Percentiles rank a stretch among this genome's conserved stretches.
Conservation (phyloP, 2,888 invertebrate species). For the Penaeus monodon region DNA sequence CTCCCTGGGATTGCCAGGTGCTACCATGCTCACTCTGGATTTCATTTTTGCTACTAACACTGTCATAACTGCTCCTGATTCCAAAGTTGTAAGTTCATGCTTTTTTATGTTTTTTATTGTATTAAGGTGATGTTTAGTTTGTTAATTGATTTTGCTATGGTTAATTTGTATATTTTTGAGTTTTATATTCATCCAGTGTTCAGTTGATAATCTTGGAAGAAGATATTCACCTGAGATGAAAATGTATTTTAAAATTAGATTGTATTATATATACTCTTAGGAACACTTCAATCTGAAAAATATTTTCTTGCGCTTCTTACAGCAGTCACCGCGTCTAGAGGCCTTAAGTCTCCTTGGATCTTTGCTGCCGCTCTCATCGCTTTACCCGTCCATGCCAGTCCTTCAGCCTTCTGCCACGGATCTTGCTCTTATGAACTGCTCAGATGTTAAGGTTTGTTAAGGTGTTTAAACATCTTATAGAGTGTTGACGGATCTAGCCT, state of each 20-base stretch:
- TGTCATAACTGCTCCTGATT: slow-evolving; percentile 85
- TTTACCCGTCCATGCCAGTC: slow-evolving; percentile 72
- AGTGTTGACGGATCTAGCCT: too few relatives aligned
- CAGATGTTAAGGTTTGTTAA: slow-evolving; percentile 78
- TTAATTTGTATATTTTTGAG: neutral
- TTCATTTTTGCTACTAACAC: slow-evolving; percentile 91
- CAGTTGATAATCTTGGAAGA: too few relatives aligned
- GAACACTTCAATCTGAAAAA: neutral
- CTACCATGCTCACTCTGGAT: slow-evolving; percentile 87
- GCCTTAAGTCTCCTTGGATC: slow-evolving; percentile 91
- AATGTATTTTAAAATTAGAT: too few relatives aligned
- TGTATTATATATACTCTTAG: neutral
- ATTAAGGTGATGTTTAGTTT: neutral
- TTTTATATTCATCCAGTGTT: neutral
- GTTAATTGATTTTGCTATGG: neutral
- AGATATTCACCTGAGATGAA: too few relatives aligned
- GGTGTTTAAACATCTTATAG: too few relatives aligned
- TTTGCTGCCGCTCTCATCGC: slow-evolving; percentile 79
- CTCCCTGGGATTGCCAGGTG: slow-evolving; percentile 88
- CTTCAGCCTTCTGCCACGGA: slow-evolving; percentile 78
- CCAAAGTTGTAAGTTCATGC: slow-evolving; percentile 71
- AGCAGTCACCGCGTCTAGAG: slow-evolving; percentile 81
- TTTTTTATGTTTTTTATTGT: neutral
- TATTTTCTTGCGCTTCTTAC: neutral
- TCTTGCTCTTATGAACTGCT: slow-evolving; percentile 76